Evolutionary conservation across 2,888 invertebrate genomes (phyloP).

Genomic region (Lithophane semibrunnea): DNA sequence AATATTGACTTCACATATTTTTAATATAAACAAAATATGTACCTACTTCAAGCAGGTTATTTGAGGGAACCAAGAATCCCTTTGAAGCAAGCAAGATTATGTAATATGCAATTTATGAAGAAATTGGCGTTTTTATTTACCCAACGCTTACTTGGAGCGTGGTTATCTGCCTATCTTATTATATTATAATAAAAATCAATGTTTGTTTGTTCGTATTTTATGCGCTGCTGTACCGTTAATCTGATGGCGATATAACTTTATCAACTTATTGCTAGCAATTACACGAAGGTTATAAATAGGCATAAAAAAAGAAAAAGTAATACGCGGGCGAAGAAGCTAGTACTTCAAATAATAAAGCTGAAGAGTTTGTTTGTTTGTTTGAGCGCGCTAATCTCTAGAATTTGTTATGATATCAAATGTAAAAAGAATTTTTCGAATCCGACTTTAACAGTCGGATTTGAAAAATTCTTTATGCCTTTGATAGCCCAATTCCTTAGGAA

Average conservation of each 20-base stretch:
- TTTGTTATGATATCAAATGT: no score
- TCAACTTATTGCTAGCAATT: background rate
- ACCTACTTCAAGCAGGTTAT: constrained; percentile 18
- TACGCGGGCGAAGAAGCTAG: no score
- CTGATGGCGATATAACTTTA: background rate
- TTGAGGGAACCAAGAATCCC: constrained; percentile 46
- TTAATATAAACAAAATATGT: constrained; percentile 41
- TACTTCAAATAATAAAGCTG: no score
- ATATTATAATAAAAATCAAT: background rate
- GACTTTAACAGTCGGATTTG: no score
- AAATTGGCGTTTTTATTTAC: constrained; percentile 60
- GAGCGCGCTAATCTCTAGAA: no score
- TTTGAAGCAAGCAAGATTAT: constrained; percentile 51
- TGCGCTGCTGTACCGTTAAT: background rate
- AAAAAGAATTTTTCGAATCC: no score
- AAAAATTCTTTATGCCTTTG: no score
- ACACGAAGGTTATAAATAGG: no score
- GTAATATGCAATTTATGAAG: constrained; percentile 60
- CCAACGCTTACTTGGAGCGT: constrained; percentile 17
- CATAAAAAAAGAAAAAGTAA: no score
- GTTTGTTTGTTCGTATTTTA: background rate
- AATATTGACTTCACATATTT: constrained; percentile 39
- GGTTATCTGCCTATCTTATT: background rate
- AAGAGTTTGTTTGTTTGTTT: no score
- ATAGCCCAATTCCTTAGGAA: no score